These are phyloP conservation scores for Diabrotica undecimpunctata DNA, from an alignment of 1,140 invertebrate genomes.

Conservation along the genomic window DNA sequence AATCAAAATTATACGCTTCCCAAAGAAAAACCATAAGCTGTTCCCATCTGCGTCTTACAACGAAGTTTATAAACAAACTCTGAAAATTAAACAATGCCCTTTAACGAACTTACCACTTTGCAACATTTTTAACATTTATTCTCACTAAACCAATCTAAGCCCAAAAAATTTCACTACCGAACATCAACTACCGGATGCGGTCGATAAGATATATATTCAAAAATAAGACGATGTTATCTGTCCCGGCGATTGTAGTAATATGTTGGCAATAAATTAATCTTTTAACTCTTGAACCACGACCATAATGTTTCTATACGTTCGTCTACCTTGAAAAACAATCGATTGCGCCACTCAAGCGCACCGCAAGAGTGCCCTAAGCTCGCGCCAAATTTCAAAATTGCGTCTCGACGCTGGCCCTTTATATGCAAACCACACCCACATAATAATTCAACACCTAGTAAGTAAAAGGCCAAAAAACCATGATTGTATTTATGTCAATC, in stretches of 20 bases:
- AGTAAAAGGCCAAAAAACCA: not conserved
- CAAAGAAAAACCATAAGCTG: no score
- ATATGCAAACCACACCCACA: not conserved
- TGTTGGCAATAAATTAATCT: not conserved
- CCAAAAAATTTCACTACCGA: not conserved
- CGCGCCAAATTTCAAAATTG: not conserved
- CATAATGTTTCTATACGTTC: slow-evolving; percentile 1
- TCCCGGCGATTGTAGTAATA: not conserved
- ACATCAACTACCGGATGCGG: not conserved
- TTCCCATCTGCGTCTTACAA: no score
- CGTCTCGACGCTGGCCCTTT: not conserved
- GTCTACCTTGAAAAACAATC: not conserved
- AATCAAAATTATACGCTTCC: no score
- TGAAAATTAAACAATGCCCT: no score
- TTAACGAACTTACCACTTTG: not conserved
- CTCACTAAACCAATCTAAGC: not conserved
- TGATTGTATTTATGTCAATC: no score
- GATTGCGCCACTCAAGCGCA: not conserved
- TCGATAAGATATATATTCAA: not conserved
- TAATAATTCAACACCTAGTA: not conserved
- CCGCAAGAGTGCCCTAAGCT: not conserved
- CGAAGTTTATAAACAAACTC: no score
- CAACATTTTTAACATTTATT: not conserved
- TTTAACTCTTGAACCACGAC: not conserved
- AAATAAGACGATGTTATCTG: not conserved